Evolutionary conservation across 1,140 invertebrate genomes (phyloP).

Genomic region (Drosophila setifemur): DNA sequence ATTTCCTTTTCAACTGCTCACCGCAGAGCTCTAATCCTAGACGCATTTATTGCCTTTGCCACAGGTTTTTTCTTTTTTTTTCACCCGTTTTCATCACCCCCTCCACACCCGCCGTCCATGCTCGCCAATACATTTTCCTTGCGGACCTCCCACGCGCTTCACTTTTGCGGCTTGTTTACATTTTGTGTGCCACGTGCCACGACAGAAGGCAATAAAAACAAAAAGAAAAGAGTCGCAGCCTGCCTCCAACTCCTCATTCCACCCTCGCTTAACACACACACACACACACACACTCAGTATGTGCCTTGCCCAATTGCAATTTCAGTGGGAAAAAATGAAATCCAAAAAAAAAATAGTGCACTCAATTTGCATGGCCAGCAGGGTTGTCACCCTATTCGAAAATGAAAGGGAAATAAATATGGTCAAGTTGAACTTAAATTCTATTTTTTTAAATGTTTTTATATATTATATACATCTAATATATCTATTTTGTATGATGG

Average conservation of each 20-base stretch:
- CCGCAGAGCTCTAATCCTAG: constrained; percentile 33
- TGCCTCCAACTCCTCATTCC: constrained; percentile 15
- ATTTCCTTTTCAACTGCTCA: constrained; percentile 4
- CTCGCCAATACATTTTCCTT: constrained; percentile 8
- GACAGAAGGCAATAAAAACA: constrained; percentile 47
- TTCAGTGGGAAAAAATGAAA: constrained; percentile 4
- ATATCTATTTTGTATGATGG: no score
- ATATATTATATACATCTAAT: no score
- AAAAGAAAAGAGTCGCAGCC: constrained; percentile 42
- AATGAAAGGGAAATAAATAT: neutral
- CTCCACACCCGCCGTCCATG: neutral
- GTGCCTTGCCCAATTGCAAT: constrained; percentile 37
- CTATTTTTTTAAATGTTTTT: neutral
- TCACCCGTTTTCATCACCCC: neutral
- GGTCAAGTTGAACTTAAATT: no score
- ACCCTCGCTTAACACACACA: neutral
- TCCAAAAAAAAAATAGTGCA: constrained; percentile 10
- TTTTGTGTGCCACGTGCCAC: constrained; percentile 69
- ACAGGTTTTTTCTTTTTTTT: no score
- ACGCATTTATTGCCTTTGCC: constrained; percentile 23
- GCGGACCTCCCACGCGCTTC: constrained; percentile 38
- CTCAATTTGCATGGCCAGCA: constrained; percentile 28
- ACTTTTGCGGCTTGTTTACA: constrained; percentile 71
- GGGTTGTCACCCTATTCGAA: constrained; percentile 5
- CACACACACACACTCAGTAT: neutral